Evolutionary conservation across 2,113 vertebrate genomes (phyloP).

Genomic region (Sciurus niger): DNA sequence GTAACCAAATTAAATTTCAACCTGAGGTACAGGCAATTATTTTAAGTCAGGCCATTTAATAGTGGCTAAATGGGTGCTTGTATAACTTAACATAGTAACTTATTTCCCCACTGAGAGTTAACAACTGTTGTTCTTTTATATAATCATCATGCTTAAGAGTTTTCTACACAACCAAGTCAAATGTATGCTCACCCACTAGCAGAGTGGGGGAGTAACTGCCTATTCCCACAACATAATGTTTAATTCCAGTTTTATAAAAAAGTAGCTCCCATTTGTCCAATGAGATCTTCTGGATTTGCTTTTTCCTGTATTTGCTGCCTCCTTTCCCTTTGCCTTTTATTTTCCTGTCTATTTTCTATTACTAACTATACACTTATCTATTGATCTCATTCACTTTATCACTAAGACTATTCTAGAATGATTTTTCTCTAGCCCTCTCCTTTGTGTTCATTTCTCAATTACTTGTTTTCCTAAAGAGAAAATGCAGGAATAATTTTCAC

Average conservation of each 20-base stretch:
- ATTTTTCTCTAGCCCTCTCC: not conserved
- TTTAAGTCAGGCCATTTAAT: constrained; percentile 66
- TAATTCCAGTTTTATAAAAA: not conserved
- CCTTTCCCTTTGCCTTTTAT: constrained; percentile 25
- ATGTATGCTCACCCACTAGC: not conserved
- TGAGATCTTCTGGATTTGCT: not conserved
- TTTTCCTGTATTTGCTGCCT: not conserved
- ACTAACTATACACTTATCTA: not conserved
- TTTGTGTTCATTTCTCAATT: not conserved
- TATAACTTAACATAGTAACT: constrained; percentile 57
- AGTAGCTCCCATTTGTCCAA: not conserved
- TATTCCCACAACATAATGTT: not conserved
- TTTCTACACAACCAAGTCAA: constrained; percentile 36
- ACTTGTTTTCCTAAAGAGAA: constrained; percentile 50
- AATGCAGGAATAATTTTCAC: constrained; percentile 3
- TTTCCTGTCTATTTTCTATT: not conserved
- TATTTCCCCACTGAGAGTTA: constrained; percentile 64
- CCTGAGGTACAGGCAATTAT: constrained; percentile 62
- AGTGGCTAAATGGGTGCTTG: constrained; percentile 53
- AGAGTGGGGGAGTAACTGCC: not conserved
- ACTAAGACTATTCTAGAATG: constrained; percentile 11
- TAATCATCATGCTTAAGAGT: not conserved
- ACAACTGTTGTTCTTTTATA: constrained; percentile 55
- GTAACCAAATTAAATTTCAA: constrained; percentile 81
- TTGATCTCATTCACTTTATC: not conserved